phyloP scores from a whole-genome alignment of 2,888 invertebrate species.

The Buathra laborator region DNA sequence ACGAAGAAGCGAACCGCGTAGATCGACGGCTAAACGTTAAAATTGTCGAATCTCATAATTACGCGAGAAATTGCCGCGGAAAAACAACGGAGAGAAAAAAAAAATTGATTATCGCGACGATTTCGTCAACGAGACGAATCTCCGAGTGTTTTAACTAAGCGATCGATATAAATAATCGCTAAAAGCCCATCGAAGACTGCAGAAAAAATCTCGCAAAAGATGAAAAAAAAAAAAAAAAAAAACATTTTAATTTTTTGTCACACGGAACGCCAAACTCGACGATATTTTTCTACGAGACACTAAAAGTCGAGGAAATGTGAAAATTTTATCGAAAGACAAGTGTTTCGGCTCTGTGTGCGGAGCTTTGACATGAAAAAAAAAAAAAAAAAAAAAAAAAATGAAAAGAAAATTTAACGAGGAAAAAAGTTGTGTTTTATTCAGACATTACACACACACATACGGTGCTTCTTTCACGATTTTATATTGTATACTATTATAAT shows the following conservation, averaged over 20 bases:
- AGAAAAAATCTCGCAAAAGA: constrained; percentile 6
- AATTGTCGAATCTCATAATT: not conserved
- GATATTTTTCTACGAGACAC: constrained; percentile 64
- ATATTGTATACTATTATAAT: constrained; percentile 64
- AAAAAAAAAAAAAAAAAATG: constrained; percentile 38
- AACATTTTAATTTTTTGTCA: not conserved
- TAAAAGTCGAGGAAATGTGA: constrained; percentile 16
- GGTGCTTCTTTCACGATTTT: constrained; percentile 79
- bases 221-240: not conserved
- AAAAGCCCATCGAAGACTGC: constrained; percentile 17
- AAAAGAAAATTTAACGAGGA: constrained; percentile 37
- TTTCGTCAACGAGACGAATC: constrained; percentile 2
- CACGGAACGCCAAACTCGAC: constrained; percentile 32
- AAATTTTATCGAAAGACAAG: constrained; percentile 29
- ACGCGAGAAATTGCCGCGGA: not conserved
- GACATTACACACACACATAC: constrained; percentile 60
- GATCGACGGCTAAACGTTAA: not conserved
- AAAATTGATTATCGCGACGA: not conserved
- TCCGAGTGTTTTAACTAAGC: not conserved
- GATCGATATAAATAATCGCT: constrained; percentile 19
- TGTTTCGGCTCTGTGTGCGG: constrained; percentile 27
- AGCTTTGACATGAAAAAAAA: constrained; percentile 14
- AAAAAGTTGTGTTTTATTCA: constrained; percentile 64
- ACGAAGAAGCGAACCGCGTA: not conserved
- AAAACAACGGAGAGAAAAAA: not conserved